A percentile compares a stretch with the other conserved stretches of the same genome.
phyloP scores from a whole-genome alignment of 2,113 vertebrate species.

The Ovis canadensis region DNA sequence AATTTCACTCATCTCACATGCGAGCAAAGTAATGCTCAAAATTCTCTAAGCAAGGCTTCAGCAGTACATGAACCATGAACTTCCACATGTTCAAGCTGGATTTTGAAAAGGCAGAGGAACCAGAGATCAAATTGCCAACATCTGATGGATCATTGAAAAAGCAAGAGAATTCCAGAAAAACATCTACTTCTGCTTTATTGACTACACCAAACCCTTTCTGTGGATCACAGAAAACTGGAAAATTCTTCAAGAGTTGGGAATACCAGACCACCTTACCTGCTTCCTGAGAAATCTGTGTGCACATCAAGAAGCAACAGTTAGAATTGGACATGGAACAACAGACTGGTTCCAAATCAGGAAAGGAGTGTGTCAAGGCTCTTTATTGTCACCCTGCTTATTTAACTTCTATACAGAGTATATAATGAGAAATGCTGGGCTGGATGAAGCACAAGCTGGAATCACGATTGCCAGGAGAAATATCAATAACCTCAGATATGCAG shows the following conservation, averaged over 20 bases:
- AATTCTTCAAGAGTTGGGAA: neutral
- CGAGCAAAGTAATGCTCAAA: neutral
- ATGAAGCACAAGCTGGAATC: neutral
- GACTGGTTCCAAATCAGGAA: neutral
- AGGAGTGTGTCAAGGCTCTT: neutral
- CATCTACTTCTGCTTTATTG: neutral
- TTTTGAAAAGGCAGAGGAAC: neutral
- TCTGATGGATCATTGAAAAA: neutral
- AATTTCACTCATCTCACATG: neutral
- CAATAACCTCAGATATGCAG: neutral
- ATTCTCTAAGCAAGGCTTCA: neutral
- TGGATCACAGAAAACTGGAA: neutral
- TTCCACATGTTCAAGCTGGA: neutral
- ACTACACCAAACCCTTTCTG: neutral
- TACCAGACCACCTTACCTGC: neutral
- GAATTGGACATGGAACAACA: neutral
- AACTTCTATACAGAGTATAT: neutral
- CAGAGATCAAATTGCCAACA: neutral
- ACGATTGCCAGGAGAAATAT: neutral
- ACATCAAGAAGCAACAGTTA: neutral
- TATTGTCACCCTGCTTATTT: neutral
- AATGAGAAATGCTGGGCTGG: neutral
- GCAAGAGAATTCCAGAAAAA: neutral
- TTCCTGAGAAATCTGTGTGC: neutral
- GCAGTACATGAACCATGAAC: neutral